Base-by-base conservation (phyloP, 2,113 vertebrate genomes). In the Lanius ludovicianus region DNA sequence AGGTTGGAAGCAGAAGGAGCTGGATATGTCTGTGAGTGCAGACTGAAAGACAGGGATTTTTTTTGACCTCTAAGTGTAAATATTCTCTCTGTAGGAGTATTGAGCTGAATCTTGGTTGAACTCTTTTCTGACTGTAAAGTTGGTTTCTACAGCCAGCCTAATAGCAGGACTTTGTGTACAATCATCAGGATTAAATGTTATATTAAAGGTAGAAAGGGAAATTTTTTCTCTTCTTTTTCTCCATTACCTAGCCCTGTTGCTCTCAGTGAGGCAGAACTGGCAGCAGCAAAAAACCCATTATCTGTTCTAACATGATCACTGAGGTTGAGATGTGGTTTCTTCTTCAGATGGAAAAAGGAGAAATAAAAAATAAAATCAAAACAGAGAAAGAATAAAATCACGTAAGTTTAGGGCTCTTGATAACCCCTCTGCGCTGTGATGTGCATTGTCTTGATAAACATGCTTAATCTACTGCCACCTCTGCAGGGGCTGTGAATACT, bases 401-500 rank as follows among this genome's bases (percentile, higher is more conserved):
- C 0, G 0, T 3, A 53, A 4, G 0, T 85, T 63, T 42, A 82
- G 53, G 80, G 20, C 13, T 87, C 55, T 59, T 81, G 35, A 52
- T 75, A 84, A 87, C 30, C 39, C 12, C 35, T 79, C 21, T 53
- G 41, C n/a, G 27, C 39, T 82, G 42, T 86, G 70, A 76, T 35
- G 24, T 70, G 35, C n/a, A 27, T 49, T 0, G 0, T 56, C 37
- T 57, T 68, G 79, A 91, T 22, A 60, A 47, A 52, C 9, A 37
- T 2, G 15, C 7, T 28, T 1, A 9, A 89, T 55, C 8, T 35
- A 39, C 60, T 76, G 33, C 47, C 44, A 41, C 24, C 27, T 49
- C 70, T 60, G 44, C 1, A 0, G 9, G 31, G 25, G 19, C 41
- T 62, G 69, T 1, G 2, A 73, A 37, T n/a, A 41, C 13, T 1